Evolutionary conservation across 2,113 vertebrate species (phyloP).

Genomic region (Tragelaphus scriptus): DNA sequence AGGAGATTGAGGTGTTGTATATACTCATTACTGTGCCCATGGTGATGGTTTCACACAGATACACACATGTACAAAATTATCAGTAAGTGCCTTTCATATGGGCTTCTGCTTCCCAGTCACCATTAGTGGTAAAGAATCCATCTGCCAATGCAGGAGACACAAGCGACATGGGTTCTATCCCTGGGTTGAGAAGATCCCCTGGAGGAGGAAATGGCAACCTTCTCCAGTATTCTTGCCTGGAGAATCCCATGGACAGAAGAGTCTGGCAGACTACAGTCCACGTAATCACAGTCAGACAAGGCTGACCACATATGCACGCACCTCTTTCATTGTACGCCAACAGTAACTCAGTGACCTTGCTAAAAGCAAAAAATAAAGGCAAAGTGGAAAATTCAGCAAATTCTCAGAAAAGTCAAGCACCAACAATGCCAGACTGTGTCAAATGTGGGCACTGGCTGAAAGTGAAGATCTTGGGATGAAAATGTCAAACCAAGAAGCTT

Average conservation of each 20-base stretch:
- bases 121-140: neutral
- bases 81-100: neutral
- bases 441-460: fast-evolving
- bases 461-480: neutral
- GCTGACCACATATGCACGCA: neutral
- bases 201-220: neutral
- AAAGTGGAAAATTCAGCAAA: neutral
- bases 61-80: neutral
- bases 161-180: neutral
- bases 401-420: neutral
- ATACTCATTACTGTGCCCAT: neutral
- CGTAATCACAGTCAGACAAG: neutral
- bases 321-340: fast-evolving
- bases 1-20: neutral
- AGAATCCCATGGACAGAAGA: neutral
- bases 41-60: neutral
- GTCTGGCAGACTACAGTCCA: neutral
- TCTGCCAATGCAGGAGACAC: neutral
- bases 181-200: neutral
- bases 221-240: neutral
- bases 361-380: neutral
- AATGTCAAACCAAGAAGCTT: neutral
- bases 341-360: neutral
- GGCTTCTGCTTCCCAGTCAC: neutral
- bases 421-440: neutral